Evolutionary conservation across 2,113 vertebrate genomes (phyloP), one percentile per base, ranked within the genome.

Genomic region (Ibidorhyncha struthersii): DNA sequence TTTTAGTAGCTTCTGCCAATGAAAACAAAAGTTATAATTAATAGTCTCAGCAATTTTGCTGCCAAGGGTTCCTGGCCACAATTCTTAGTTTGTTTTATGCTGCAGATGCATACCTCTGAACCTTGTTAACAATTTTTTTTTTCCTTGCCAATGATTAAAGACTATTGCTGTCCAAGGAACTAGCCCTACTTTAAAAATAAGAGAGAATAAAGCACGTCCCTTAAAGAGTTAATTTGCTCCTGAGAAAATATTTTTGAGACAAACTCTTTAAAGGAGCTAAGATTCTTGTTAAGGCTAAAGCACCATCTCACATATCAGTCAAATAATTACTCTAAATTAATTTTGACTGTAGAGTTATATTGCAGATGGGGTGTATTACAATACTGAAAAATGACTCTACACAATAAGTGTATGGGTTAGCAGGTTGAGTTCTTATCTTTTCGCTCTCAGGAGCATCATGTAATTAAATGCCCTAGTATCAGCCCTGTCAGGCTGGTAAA

Each of bases 31-130:
- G 73, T 76, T 94, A 82, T 96, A 97, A 97, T 97, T 97, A 97
- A 97, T 97, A 89, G 96, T 85, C 96, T 94, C 97, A 95, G 95
- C 83, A 96, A 56, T 97, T 96, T 89, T 94, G 36, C 81, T 97
- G 96, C 97, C 96, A 97, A 87, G 12, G 36, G 78, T 77, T 97
- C 81, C 86, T 96, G 92, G 94, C 93, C 56, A 79, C 52, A 79
- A 72, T 61, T 89, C 77, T 71, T 87, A 79, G 81, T 84, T 97
- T 96, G 93, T 94, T 96, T 97, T 87, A 82, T 91, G 78, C 86
- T 91, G 58, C 62, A 95, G 83, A 96, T 94, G 83, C 80, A 52
- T 92, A 95, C 89, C 82, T 96, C 89, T 92, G 59, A 92, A 92
- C 36, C 83, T 94, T 78, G 86, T 94, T 96, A 95, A 79, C 71